Base-by-base conservation (phyloP, 2,797 vertebrate species). In the Tragopan temminckii region DNA sequence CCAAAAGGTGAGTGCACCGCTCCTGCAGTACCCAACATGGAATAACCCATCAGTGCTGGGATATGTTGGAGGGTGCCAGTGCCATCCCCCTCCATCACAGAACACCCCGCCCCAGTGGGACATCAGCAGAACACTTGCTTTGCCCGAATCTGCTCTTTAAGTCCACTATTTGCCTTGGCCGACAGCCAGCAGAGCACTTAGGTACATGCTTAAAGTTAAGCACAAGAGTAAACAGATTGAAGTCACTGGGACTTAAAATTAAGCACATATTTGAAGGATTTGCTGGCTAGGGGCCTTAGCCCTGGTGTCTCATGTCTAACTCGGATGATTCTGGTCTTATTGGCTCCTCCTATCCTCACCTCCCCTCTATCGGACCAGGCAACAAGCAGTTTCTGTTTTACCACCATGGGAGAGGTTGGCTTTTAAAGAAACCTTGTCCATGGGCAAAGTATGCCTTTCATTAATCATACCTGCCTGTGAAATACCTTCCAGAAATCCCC, bases 401-500 rank as follows among this genome's bases (percentile, higher is more conserved):
- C 76, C 76, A 87, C 68, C 33, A 43, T 0, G 0, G 67, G 38
- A 25, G 78, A 69, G 63, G 74, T 58, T 52, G 89, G 59, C 76
- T 94, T 53, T 91, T 91, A 58, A 90, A 91, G 88, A 79, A 96
- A 64, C 33, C 61, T 82, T 33, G 63, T 88, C 59, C 61, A 70
- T 61, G 72, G 96, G 93, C 82, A 67, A 55, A 90, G 89, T 42
- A 58, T 64, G 80, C 85, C 90, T 93, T 84, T 91, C 86, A 95
- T 93, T 88, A 95, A 96, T 96, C 93, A 94, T 82, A 97, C 94
- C 93, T 96, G 95, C 92, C 89, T 90, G 90, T 89, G 92, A 95
- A 97, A 90, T 95, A 95, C 85, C 93, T 96, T 96, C 95, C 94
- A 89, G 90, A 97, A 95, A 97, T 96, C 95, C 58, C 92, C 94